These are phyloP conservation scores for Saimiri boliviensis DNA, from an alignment of 2,113 vertebrate genomes.

Conservation along the genomic window DNA sequence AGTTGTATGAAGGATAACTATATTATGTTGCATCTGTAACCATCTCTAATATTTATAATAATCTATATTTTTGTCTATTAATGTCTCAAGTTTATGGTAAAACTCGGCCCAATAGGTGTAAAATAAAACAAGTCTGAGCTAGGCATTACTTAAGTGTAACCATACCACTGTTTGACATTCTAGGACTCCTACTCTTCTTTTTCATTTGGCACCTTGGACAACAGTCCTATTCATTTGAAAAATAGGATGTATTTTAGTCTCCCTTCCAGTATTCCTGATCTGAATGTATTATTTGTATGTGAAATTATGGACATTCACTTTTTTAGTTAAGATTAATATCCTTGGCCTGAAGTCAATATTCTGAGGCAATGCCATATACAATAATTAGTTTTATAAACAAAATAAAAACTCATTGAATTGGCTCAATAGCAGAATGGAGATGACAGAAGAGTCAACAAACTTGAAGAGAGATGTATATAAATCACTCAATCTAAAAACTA, in stretches of 20 bases:
- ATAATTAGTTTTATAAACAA: not conserved
- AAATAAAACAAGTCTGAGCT: no score
- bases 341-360: not conserved
- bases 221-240: not conserved
- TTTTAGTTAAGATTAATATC: not conserved
- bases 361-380: not conserved
- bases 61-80: not conserved
- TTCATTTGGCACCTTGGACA: not conserved
- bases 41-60: not conserved
- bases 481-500: not conserved
- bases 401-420: not conserved
- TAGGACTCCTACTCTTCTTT: no score
- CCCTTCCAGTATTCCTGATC: not conserved
- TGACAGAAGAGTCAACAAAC: not conserved
- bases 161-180: not conserved
- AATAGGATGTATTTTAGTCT: not conserved
- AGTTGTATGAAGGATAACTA: no score
- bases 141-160: not conserved
- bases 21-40: no score
- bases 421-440: not conserved
- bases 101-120: no score
- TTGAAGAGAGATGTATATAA: not conserved
- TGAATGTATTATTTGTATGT: not conserved
- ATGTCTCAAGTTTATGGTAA: not conserved
- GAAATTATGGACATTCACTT: not conserved